Conservation (phyloP, 2,888 invertebrate species). For the Hemaris fuciformis region DNA sequence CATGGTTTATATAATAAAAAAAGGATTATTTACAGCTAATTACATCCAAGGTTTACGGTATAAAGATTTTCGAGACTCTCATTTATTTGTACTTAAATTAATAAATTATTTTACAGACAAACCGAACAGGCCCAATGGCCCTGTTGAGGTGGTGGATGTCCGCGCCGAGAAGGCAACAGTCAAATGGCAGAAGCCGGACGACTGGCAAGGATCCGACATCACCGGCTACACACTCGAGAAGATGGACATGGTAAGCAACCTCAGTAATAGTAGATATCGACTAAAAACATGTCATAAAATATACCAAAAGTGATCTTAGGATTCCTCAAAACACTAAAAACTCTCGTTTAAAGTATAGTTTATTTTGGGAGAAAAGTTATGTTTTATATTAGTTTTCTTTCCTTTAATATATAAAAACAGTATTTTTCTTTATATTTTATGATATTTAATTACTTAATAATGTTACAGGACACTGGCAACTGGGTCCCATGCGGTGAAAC, state of each 20-base stretch:
- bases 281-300: too few relatives aligned
- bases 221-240: conserved; percentile 96
- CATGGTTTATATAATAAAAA: too few relatives aligned
- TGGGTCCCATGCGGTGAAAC: conserved; percentile 98
- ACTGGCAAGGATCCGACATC: conserved; percentile 93
- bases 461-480: conserved; percentile 89
- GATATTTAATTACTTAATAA: not conserved
- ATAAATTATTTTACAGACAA: conserved; percentile 82
- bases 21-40: too few relatives aligned
- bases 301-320: too few relatives aligned
- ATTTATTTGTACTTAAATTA: not conserved
- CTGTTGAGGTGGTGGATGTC: conserved; percentile 92
- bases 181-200: conserved; percentile 95
- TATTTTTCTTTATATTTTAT: not conserved
- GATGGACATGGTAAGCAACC: conserved; percentile 91
- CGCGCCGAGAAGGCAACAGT: conserved; percentile 94
- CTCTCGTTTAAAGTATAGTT: too few relatives aligned
- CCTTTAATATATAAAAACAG: too few relatives aligned
- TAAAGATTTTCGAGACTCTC: not conserved
- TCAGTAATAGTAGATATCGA: too few relatives aligned
- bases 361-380: too few relatives aligned
- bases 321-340: too few relatives aligned
- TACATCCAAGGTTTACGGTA: too few relatives aligned
- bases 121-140: conserved; percentile 91
- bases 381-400: not conserved